Base-by-base conservation (phyloP, 2,113 vertebrate genomes). In the Mustela nigripes region DNA sequence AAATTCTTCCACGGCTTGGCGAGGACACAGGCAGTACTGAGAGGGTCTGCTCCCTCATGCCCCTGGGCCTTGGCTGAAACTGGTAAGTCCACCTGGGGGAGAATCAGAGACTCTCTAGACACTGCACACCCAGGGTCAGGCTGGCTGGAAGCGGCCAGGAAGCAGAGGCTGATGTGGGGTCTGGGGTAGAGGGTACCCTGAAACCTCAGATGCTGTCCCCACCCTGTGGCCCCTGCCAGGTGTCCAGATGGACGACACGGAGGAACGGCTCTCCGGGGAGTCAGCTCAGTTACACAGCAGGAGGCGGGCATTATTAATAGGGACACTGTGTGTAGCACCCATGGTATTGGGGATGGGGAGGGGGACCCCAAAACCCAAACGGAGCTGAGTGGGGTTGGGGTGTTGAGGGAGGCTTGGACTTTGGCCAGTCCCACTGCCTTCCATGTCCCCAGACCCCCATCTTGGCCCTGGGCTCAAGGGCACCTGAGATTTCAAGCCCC, bases 381-480 rank as follows among this genome's bases (percentile, higher is more conserved):
- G 2, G 33, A 15, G 71, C 26, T 0, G 21, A 8, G 33, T 7
- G 53, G 31, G 53, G 2, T 3, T 2, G 0, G 82, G 11, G 24
- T 28, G n/a, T 2, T 0, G 53, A 7, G 33, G 7, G 63, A 39
- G 69, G 26, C 2, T 12, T 0, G 10, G 7, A 5, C 45, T 8
- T 31, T 18, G 10, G 22, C 58, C 19, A 1, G 31, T 18, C 33
- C 33, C 19, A 0, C 45, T 33, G n/a, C 31, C 15, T 7, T 24
- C 19, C 56, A 11, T 2, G 39, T 45, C 39, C 39, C 11, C 53
- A 10, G 26, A 69, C 1, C 26, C 86, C 76, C 2, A 1, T 9
- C 10, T 31, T 0, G 1, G n/a, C 67, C 22, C 0, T 4, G 19
- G 22, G 60, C 31, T 50, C 42, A 5, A 0, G 0, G 36, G 62